Base-by-base conservation (phyloP, 2,888 invertebrate species). In the Sarcophaga carnaria region DNA sequence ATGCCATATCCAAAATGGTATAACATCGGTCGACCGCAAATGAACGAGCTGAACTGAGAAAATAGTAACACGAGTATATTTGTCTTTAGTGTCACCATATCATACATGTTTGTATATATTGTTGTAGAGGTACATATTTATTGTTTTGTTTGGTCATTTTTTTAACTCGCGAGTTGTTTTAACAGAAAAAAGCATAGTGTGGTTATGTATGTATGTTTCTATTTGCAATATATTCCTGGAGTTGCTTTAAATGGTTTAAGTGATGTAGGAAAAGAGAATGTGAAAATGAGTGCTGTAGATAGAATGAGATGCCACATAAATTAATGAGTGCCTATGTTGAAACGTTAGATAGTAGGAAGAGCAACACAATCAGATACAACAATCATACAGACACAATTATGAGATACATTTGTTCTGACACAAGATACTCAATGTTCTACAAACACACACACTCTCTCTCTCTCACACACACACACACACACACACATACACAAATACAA, bases 241-340 rank as follows among this genome's bases (percentile, higher is more conserved):
- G 77, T 59, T 86, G 80, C 59, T 67, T 78, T 62, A 75, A 75
- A 37, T 71, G 70, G 71, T 54, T 54, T 54, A 54, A 78, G 62
- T 72, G 76, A 60, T 72, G 81, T 62, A 70, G 37, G n/a, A 49
- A 67, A 80, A 17, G 49, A 63, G 74, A 70, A 80, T 83, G 54
- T 71, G 45, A 75, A 70, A 78, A 63, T 84, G 10, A 81, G 71
- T 63, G 70, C 79, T 54, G 83, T 37, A 81, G 84, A 84, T 78
- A 89, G 89, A 89, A 88, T 86, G 89, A 89, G 89, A 89, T 88
- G 88, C 88, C 85, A 87, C 81, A 85, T 83, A 83, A 37, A 37
- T 6, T 85, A 81, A 86, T 74, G 84, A 84, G 83, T 82, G 81
- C 77, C 71, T 84, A 82, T 84, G 88, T 82, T 86, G 69, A 87